Conservation (phyloP, 2,797 vertebrate genomes). For the Sebastes taczanowskii region DNA sequence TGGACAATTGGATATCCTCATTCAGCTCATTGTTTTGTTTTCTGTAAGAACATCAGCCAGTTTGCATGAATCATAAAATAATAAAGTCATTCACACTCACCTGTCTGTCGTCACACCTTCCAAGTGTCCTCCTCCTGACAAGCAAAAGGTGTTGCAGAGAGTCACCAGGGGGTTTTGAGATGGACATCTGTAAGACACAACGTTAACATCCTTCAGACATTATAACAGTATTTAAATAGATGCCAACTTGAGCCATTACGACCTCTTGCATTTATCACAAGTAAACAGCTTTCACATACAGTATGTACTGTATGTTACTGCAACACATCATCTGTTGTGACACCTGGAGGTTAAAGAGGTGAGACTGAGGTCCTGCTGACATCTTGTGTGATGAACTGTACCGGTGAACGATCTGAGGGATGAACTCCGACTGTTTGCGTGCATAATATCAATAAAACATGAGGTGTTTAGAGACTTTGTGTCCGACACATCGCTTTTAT, state of each 20-base stretch:
- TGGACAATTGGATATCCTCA: neutral
- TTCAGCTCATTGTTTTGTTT: neutral
- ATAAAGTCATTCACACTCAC: neutral
- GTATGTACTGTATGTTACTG: neutral
- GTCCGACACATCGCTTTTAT: conserved; percentile 57
- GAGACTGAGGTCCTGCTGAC: conserved; percentile 47
- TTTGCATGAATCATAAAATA: neutral
- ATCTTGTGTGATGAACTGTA: conserved; percentile 34
- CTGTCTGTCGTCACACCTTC: neutral
- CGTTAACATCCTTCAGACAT: neutral
- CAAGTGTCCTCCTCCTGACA: neutral
- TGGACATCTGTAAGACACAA: neutral
- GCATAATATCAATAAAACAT: conserved; percentile 72
- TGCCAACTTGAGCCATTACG: neutral
- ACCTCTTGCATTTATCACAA: neutral
- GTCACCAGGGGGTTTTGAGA: neutral
- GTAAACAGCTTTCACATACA: neutral
- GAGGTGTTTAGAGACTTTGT: conserved; percentile 52
- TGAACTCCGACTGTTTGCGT: conserved; percentile 39
- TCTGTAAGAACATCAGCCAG: neutral
- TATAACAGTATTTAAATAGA: neutral
- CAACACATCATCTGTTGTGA: conserved; percentile 8
- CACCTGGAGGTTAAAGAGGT: conserved; percentile 25
- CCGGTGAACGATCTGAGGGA: conserved; percentile 15
- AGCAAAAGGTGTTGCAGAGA: neutral